phyloP scores from a whole-genome alignment of 2,888 invertebrate genomes.

The Chrysomela aeneicollis region DNA sequence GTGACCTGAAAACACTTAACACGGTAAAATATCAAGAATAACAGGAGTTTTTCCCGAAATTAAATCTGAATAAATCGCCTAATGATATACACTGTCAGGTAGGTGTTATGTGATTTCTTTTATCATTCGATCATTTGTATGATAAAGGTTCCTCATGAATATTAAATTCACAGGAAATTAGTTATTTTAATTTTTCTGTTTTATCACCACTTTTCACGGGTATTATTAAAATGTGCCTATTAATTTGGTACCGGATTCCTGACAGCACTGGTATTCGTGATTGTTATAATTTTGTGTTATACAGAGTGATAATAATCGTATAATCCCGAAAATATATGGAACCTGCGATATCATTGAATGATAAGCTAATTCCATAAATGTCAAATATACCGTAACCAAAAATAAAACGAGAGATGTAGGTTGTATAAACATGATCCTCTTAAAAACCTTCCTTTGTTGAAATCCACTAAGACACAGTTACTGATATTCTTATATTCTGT shows the following conservation, averaged over 20 bases:
- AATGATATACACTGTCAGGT: conserved; percentile 26
- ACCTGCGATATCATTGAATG: background rate
- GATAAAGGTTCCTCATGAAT: conserved; percentile 32
- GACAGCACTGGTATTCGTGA: background rate
- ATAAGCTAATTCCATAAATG: background rate
- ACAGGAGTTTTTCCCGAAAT: background rate
- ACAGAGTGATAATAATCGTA: background rate
- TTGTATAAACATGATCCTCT: too few relatives aligned
- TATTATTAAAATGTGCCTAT: background rate
- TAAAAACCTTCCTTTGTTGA: too few relatives aligned
- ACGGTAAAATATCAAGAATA: conserved; percentile 43
- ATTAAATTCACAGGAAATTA: conserved; percentile 33
- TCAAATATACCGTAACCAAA: too few relatives aligned
- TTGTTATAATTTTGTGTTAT: background rate
- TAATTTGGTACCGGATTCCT: background rate
- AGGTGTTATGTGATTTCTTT: conserved; percentile 24
- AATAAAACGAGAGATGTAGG: too few relatives aligned
- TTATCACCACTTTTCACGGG: conserved; percentile 19
- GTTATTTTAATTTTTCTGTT: conserved; percentile 29
- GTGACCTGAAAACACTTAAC: conserved; percentile 45
- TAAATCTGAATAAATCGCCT: conserved; percentile 22
- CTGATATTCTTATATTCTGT: too few relatives aligned
- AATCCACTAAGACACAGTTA: too few relatives aligned
- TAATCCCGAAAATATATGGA: background rate
- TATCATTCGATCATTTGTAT: conserved; percentile 25